A percentile compares a stretch with the other conserved stretches of the same genome.
These are phyloP conservation scores for Eulemur rubriventer DNA, from an alignment of 2,797 vertebrate species.

Conservation along the genomic window DNA sequence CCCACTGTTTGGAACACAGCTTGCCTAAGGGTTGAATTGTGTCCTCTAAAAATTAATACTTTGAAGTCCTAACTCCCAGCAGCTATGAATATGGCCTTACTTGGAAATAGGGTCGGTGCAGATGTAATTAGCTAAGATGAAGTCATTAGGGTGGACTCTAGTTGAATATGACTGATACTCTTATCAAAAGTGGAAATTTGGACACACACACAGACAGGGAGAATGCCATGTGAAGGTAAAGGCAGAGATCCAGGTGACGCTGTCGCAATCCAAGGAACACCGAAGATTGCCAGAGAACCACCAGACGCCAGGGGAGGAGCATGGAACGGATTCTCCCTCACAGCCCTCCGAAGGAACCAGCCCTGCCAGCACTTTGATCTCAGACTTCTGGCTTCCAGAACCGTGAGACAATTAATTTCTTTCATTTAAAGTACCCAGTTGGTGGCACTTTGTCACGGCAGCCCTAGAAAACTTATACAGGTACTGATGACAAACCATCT, in stretches of 20 bases:
- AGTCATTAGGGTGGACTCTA: background rate
- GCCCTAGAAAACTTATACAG: background rate
- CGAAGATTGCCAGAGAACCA: background rate
- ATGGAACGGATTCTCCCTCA: background rate
- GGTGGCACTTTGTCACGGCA: background rate
- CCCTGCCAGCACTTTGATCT: background rate
- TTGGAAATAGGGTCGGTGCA: background rate
- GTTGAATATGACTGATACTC: background rate
- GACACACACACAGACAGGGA: background rate
- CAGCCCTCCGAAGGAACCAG: background rate
- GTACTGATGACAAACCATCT: background rate
- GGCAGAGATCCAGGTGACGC: background rate
- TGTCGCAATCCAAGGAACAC: background rate
- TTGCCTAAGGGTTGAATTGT: background rate
- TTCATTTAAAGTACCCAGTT: background rate
- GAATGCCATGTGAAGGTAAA: background rate
- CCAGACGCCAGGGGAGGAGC: background rate
- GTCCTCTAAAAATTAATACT: background rate
- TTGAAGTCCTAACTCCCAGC: background rate
- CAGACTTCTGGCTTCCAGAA: background rate
- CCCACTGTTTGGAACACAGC: background rate
- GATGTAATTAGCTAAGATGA: background rate
- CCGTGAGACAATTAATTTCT: background rate
- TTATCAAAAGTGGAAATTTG: background rate
- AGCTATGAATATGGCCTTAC: background rate